Conservation (phyloP, 2,113 vertebrate species). For the Pelecanus crispus region DNA sequence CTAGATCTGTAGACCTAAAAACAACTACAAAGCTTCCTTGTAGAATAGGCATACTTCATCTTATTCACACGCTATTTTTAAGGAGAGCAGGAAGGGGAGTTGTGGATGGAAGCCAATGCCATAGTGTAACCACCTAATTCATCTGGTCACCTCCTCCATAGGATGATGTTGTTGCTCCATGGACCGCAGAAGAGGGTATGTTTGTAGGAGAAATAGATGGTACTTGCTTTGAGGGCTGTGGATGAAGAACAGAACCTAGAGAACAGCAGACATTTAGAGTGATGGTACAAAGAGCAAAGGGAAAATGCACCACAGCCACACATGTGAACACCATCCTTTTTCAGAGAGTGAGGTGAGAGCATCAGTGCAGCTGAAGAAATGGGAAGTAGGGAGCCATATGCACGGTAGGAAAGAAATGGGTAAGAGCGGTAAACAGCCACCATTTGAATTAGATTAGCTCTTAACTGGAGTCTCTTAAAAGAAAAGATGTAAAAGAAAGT, state of each 20-base stretch:
- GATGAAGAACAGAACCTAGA: background rate
- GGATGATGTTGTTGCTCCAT: rapidly evolving
- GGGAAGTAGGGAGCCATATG: background rate
- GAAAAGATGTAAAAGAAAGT: constrained; percentile 6
- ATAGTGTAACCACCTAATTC: rapidly evolving
- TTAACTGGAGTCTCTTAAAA: background rate
- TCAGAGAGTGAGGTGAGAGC: background rate
- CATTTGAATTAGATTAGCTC: background rate
- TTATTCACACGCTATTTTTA: rapidly evolving
- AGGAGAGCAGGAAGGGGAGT: background rate
- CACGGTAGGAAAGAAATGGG: background rate
- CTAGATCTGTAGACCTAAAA: background rate
- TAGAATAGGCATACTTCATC: background rate
- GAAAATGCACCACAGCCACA: background rate
- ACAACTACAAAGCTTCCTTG: background rate
- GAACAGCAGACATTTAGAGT: background rate
- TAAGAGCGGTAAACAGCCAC: background rate
- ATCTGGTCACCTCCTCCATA: background rate
- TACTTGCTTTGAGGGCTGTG: background rate
- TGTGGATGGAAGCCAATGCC: background rate
- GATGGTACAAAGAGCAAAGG: background rate
- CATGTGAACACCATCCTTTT: rapidly evolving
- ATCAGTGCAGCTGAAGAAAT: rapidly evolving
- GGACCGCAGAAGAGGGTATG: background rate
- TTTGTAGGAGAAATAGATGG: background rate